Base-by-base conservation (phyloP, 2,888 invertebrate genomes). In the Drosophila ochracea region DNA sequence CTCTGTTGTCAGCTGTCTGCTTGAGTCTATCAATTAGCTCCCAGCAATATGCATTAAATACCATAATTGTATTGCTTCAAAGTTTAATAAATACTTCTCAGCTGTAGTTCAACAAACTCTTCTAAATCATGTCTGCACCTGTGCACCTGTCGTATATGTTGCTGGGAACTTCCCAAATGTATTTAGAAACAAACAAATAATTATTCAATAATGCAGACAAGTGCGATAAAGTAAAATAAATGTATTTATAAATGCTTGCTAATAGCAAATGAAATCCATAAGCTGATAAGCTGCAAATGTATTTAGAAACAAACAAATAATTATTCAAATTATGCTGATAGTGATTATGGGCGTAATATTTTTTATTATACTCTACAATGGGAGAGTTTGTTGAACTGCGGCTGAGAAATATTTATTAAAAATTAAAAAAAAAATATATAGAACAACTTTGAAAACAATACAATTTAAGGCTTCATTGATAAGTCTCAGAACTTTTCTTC, bases 11-110 rank as follows among this genome's bases (percentile, higher is more conserved):
- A 13, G 30, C 33, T 25, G 60, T 49, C 39, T 28, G 25, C 37
- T 39, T 19, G 10, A 54, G 50, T 16, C 49, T 30, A 28, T 64
- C 64, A 80, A 80, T 65, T 80, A 67, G 54, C 80, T 55, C 49
- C 57, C 50, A 59, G 55, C 41, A 30, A 54, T 55, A 59, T 49
- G 25, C 67, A 67, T 61, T 55, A n/a, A 76, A 58, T 50, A 50
- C 11, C 19, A 47, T 43, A 63, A 31, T 28, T 25, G 6, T 10
- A 13, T 13, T 35, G 35, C 4, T 13, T 35, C n/a, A n/a, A 31
- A 39, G 10, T 21, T 47, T 21, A n/a, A 37, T 6, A 37, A 9
- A 2, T 7, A n/a, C 4, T 49, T n/a, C 1, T 35, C 31, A n/a
- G n/a, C 11, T 52, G n/a, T n/a, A 59, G 5, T 13, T 25, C 13